phyloP scores from a whole-genome alignment of 2,113 vertebrate species.

The Saguinus imperator region DNA sequence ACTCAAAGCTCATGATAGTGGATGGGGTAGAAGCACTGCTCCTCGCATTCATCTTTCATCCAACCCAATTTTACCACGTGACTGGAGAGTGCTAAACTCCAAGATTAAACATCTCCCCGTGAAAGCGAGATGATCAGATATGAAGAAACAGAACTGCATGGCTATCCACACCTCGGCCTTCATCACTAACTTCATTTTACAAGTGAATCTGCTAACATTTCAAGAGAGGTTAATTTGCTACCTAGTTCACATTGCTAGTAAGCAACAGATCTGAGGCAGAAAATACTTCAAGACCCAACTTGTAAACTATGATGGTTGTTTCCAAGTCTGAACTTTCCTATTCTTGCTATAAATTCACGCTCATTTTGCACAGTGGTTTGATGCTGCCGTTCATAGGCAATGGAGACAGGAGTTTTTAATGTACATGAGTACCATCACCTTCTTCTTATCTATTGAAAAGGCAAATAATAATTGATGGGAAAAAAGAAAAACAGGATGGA shows the following conservation, averaged over 20 bases:
- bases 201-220: neutral
- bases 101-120: neutral
- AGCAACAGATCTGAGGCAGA: neutral
- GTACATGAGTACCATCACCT: neutral
- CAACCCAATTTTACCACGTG: no score
- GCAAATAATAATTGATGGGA: neutral
- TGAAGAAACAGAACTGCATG: neutral
- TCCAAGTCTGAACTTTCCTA: neutral
- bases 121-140: neutral
- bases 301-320: neutral
- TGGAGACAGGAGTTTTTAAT: neutral
- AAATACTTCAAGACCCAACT: neutral
- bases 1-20: neutral
- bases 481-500: neutral
- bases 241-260: neutral
- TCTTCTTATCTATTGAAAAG: neutral
- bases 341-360: neutral
- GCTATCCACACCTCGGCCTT: neutral
- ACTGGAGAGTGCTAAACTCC: fast-evolving
- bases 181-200: neutral
- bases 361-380: neutral
- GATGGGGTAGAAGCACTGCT: fast-evolving
- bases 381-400: neutral
- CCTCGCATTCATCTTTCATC: neutral
- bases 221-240: neutral